phyloP scores from a whole-genome alignment of 2,113 vertebrate genomes.

The Thalassarche chlororhynchos region DNA sequence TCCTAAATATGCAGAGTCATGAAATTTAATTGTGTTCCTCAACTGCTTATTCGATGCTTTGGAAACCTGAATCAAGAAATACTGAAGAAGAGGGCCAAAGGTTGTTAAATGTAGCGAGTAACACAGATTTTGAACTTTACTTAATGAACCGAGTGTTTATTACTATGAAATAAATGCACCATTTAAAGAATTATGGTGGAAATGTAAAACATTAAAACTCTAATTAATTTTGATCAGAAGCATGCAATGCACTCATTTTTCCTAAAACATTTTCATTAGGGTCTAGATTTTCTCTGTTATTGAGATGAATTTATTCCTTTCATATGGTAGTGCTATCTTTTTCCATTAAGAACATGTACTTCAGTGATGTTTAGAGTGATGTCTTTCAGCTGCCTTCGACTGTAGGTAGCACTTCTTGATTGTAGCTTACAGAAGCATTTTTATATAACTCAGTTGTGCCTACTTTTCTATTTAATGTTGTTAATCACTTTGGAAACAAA shows the following conservation, averaged over 20 bases:
- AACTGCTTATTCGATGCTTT: constrained; percentile 81
- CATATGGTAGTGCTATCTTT: constrained; percentile 6
- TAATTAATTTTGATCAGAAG: constrained; percentile 82
- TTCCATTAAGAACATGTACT: neutral
- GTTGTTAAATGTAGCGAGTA: constrained; percentile 87
- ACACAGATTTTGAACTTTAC: constrained; percentile 82
- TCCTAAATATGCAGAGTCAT: constrained; percentile 87
- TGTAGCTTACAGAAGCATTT: neutral
- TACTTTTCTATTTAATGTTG: neutral
- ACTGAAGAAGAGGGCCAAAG: constrained; percentile 71
- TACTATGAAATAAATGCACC: constrained; percentile 81
- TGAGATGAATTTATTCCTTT: constrained; percentile 62
- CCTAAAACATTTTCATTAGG: constrained; percentile 72
- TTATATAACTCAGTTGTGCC: neutral
- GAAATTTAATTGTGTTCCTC: constrained; percentile 87
- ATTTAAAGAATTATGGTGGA: constrained; percentile 80
- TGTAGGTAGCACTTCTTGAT: neutral
- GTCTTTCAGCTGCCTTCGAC: neutral
- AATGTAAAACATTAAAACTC: constrained; percentile 76
- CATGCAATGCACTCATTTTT: constrained; percentile 69
- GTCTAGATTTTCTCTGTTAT: constrained; percentile 56
- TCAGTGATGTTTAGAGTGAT: neutral
- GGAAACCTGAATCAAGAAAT: constrained; percentile 74
- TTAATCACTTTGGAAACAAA: neutral
- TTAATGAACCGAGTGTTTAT: constrained; percentile 92